Evolutionary conservation across 2,113 vertebrate species (phyloP).

Genomic region (Oncorhynchus clarkii): DNA sequence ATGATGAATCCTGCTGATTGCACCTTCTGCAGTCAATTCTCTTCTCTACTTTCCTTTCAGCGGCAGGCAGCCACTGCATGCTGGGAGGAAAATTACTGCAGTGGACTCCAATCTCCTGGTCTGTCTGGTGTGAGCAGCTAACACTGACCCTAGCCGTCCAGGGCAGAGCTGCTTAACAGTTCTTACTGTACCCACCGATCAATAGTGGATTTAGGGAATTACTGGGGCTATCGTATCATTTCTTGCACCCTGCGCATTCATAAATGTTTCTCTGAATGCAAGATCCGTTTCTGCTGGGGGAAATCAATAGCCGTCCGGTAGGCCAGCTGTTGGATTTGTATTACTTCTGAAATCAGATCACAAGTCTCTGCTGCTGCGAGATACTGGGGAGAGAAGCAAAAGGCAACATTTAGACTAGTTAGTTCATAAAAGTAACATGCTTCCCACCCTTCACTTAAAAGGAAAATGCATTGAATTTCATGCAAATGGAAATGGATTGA

Average conservation of each 20-base stretch:
- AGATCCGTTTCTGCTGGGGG: slow-evolving; percentile 57
- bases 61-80: neutral
- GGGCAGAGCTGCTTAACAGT: slow-evolving; percentile 43
- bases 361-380: slow-evolving; percentile 15
- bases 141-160: neutral
- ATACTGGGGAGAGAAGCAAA: slow-evolving; percentile 28
- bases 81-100: neutral
- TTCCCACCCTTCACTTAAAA: slow-evolving; percentile 5
- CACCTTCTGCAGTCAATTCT: neutral
- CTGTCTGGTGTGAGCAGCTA: neutral
- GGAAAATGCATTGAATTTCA: neutral
- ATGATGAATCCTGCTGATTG: neutral
- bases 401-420: slow-evolving; percentile 50
- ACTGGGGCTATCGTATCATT: slow-evolving; percentile 53
- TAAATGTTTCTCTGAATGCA: slow-evolving; percentile 65
- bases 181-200: slow-evolving; percentile 42
- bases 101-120: neutral
- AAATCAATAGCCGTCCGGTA: slow-evolving; percentile 61
- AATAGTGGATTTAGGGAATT: slow-evolving; percentile 47
- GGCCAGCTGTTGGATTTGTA: slow-evolving; percentile 67
- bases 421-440: slow-evolving; percentile 62
- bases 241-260: slow-evolving; percentile 57
- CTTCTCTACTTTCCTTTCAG: neutral
- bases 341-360: slow-evolving; percentile 66
- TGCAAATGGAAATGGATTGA: no score